These are phyloP conservation scores for Sparus aurata DNA, from an alignment of 2,797 vertebrate species.

Conservation along the genomic window DNA sequence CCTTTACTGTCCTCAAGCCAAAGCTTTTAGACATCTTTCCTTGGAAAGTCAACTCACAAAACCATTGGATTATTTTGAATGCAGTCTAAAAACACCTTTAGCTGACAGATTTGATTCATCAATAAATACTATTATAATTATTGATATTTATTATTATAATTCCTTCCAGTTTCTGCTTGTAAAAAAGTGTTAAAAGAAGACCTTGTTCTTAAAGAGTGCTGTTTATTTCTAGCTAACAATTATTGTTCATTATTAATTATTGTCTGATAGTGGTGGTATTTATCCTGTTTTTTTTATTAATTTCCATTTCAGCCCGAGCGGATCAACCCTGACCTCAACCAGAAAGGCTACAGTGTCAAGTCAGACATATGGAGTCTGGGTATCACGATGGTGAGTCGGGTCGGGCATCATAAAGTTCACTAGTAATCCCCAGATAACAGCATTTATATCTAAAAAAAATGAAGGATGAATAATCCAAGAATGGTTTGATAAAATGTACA, in stretches of 20 bases:
- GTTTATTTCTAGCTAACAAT: neutral
- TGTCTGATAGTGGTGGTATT: neutral
- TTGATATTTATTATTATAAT: neutral
- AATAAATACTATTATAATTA: neutral
- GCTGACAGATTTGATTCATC: neutral
- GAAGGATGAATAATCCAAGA: neutral
- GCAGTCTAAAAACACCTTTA: neutral
- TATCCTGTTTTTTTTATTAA: neutral
- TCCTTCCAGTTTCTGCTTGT: neutral
- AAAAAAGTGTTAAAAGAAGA: neutral
- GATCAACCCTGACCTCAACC: slow-evolving; percentile 99
- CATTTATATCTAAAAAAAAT: neutral
- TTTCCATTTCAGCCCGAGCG: slow-evolving; percentile 91
- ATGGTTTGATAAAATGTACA: neutral
- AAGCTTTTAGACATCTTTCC: slow-evolving; percentile 1
- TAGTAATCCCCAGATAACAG: neutral
- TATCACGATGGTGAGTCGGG: slow-evolving; percentile 93
- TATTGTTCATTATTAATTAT: neutral
- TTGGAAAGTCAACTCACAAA: neutral
- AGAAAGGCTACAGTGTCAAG: slow-evolving; percentile 99
- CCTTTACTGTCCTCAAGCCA: neutral
- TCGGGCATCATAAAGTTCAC: neutral
- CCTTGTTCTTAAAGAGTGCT: neutral
- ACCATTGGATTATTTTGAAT: neutral
- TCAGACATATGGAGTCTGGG: slow-evolving; percentile 99